These are phyloP conservation scores for Eristalis pertinax DNA, from an alignment of 2,888 invertebrate species.

Conservation along the genomic window DNA sequence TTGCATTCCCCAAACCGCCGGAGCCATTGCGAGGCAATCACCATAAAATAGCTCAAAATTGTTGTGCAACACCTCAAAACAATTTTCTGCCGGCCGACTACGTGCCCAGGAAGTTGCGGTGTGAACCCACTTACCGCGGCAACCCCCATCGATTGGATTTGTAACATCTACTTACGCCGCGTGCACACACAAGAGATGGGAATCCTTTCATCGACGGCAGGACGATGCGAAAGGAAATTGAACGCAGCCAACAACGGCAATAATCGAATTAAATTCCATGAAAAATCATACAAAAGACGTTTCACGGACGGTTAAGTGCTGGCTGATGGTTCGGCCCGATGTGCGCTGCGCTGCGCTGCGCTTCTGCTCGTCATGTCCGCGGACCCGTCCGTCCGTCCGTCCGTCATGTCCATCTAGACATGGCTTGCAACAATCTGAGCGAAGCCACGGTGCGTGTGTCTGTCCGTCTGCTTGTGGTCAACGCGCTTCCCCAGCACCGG, in stretches of 20 bases:
- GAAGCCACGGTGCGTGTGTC: not conserved
- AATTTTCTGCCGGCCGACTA: constrained; percentile 61
- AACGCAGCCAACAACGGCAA: constrained; percentile 20
- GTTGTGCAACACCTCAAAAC: constrained; percentile 70
- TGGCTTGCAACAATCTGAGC: constrained; percentile 13
- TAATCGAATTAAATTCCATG: constrained; percentile 73
- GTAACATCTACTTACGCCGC: constrained; percentile 62
- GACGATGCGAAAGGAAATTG: not conserved
- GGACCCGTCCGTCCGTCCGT: constrained; percentile 47
- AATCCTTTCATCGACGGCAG: not conserved
- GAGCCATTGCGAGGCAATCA: constrained; percentile 68
- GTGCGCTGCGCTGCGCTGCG: constrained; percentile 14
- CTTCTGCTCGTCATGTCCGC: constrained; percentile 12
- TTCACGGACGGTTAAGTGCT: constrained; percentile 71
- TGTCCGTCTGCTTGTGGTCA: constrained; percentile 36
- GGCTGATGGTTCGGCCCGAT: constrained; percentile 59
- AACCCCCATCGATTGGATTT: constrained; percentile 64
- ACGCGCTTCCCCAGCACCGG: constrained; percentile 55
- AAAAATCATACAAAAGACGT: constrained; percentile 70
- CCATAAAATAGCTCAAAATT: constrained; percentile 67
- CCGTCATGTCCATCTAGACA: constrained; percentile 36
- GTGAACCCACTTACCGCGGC: constrained; percentile 59
- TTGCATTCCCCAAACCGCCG: not conserved
- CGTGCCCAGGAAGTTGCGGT: constrained; percentile 72
- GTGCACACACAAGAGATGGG: not conserved